Evolutionary conservation across 1,140 invertebrate genomes (phyloP), one percentile per base, ranked within the genome.

Genomic region (Holcopasites calliopsidis): DNA sequence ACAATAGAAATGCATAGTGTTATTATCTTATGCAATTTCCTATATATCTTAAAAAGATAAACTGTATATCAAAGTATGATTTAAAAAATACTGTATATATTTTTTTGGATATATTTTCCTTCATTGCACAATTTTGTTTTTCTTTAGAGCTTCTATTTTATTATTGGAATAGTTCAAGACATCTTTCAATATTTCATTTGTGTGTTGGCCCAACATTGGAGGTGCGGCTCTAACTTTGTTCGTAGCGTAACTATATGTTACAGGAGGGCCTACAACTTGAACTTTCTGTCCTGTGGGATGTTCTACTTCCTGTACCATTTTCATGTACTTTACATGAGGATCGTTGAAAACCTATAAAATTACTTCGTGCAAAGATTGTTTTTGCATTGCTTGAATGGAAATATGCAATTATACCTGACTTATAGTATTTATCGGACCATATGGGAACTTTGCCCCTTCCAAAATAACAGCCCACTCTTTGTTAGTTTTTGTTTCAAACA

Each of bases 371-470:
- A 57, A 66, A 35, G 49, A 49, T 18, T n/a, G n/a, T n/a, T 64
- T 62, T 26, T 18, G 35, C 54, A 21, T 16, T 38, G 54, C 26
- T 35, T 40, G 10, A 21, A 31, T 16, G 6, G 28, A 71, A 61
- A 60, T 65, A 74, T 76, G 58, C 72, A 42, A 62, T 44, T 69
- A 2, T 87, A 93, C 92, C 85, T 98, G 93, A 69, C 93, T 90
- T 86, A 99, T 94, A 18, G 92, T 94, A 92, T 99, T 99, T 1
- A 99, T 94, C 0, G 97, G 97, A 0, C 97, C 98, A 88, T 95
- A 96, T 3, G 98, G 97, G 88, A 98, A 97, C 2, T 95, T 90
- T 7, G 94, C 93, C 33, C 94, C 94, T 65, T 95, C 93, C 76
- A 99, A 95, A 65, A 94, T 87, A 4, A 91, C 79, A 54, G 94